phyloP scores from a whole-genome alignment of 2,113 vertebrate species.

The Holacanthus passer region DNA sequence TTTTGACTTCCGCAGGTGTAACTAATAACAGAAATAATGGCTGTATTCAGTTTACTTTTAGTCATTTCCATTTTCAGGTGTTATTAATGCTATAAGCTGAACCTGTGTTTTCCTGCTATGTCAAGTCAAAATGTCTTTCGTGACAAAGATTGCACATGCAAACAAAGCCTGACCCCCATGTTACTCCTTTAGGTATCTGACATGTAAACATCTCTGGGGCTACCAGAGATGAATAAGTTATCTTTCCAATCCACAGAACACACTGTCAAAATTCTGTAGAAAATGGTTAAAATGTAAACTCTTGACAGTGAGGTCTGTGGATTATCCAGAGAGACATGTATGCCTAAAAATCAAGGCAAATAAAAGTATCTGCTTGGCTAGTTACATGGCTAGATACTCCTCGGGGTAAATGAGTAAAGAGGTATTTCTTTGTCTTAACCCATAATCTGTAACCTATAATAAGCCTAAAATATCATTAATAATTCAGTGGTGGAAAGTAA shows the following conservation, averaged over 20 bases:
- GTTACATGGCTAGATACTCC: too few relatives aligned
- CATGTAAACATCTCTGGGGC: not conserved
- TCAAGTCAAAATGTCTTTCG: slow-evolving; percentile 30
- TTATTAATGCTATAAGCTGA: too few relatives aligned
- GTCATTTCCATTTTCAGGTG: too few relatives aligned
- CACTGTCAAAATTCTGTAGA: not conserved
- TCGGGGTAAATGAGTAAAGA: too few relatives aligned
- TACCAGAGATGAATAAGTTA: not conserved
- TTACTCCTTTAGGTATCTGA: slow-evolving; percentile 13
- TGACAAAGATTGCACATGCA: not conserved
- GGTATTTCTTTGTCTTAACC: too few relatives aligned
- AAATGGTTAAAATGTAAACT: not conserved
- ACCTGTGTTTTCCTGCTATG: not conserved
- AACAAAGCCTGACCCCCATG: slow-evolving; percentile 8
- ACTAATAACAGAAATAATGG: not conserved
- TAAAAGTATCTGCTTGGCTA: too few relatives aligned
- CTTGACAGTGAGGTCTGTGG: too few relatives aligned
- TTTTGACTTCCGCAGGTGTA: slow-evolving; percentile 24
- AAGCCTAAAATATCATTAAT: too few relatives aligned
- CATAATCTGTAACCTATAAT: too few relatives aligned
- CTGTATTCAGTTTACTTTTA: not conserved
- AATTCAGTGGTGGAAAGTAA: too few relatives aligned
- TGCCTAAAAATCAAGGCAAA: too few relatives aligned
- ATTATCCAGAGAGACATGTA: too few relatives aligned
- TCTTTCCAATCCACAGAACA: not conserved